These are phyloP conservation scores for Diplosoma virens DNA, from an alignment of 23 tunicate genomes.

Conservation along the genomic window DNA sequence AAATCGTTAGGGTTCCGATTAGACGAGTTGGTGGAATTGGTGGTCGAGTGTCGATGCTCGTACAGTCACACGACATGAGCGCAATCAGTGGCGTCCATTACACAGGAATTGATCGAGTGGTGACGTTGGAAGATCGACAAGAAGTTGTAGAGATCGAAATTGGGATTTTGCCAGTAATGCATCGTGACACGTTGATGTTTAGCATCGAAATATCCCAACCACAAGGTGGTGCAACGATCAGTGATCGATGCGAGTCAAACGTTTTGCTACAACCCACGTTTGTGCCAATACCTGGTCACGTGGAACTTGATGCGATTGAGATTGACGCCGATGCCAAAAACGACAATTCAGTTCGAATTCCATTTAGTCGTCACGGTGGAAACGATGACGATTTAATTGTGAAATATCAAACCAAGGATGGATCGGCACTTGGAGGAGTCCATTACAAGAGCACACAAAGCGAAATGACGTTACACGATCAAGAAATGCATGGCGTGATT, in stretches of 20 bases:
- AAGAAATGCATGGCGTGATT: too few species aligned
- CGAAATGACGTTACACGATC: slow-evolving; percentile 24
- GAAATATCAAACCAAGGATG: slow-evolving; percentile 40
- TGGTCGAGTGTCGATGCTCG: slow-evolving; percentile 2
- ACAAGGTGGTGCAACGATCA: slow-evolving; percentile 43
- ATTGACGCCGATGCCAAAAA: not conserved
- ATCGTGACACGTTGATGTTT: slow-evolving; percentile 22
- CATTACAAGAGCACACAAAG: slow-evolving; percentile 67
- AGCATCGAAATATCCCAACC: slow-evolving; percentile 37
- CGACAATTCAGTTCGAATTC: not conserved
- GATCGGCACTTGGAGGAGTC: slow-evolving; percentile 40
- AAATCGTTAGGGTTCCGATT: slow-evolving; percentile 1
- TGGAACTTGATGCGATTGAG: not conserved
- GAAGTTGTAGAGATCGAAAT: slow-evolving; percentile 23
- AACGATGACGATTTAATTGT: slow-evolving; percentile 7
- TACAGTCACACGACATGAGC: slow-evolving; percentile 18
- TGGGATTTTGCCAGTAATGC: slow-evolving; percentile 9
- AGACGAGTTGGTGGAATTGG: not conserved
- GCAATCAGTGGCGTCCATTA: slow-evolving; percentile 44
- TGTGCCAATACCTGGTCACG: slow-evolving; percentile 1
- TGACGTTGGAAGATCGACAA: slow-evolving; percentile 45
- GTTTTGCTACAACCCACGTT: not conserved
- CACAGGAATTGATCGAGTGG: slow-evolving; percentile 19
- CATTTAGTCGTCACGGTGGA: slow-evolving; percentile 9
- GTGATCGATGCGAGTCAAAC: not conserved